Evolutionary conservation across 2,113 vertebrate species (phyloP).

Genomic region (Protobothrops flavoviridis): DNA sequence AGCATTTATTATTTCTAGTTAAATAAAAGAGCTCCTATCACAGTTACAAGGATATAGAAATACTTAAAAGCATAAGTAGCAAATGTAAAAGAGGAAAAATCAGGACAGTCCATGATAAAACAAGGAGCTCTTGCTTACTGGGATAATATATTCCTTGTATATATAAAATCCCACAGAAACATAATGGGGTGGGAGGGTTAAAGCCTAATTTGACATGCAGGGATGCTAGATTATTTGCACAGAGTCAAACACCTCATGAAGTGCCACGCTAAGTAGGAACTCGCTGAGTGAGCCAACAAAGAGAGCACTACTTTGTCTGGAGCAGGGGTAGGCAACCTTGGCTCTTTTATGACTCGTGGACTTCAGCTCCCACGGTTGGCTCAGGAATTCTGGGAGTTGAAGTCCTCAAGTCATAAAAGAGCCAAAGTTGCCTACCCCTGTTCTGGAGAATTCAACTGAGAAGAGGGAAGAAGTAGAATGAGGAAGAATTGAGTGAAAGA

Average conservation of each 20-base stretch:
- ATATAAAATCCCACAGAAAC: neutral
- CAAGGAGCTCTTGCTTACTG: neutral
- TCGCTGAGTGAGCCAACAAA: neutral
- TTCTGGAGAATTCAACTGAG: neutral
- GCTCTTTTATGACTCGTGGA: no score
- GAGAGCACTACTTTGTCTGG: neutral
- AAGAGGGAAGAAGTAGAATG: neutral
- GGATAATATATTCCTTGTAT: neutral
- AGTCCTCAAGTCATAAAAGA: no score
- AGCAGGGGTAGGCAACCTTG: no score
- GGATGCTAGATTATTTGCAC: neutral
- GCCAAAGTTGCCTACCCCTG: no score
- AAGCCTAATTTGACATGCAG: neutral
- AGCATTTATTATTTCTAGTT: neutral
- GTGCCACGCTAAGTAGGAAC: neutral
- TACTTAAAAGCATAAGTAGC: neutral
- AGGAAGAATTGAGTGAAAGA: neutral
- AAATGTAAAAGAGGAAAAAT: neutral
- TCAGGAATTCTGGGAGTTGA: no score
- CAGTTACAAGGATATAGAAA: neutral
- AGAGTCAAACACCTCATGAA: neutral
- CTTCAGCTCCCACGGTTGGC: no score
- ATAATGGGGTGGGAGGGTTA: neutral
- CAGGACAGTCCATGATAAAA: neutral
- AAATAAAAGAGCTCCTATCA: neutral